These are phyloP conservation scores for Clinocottus analis DNA, from an alignment of 2,113 vertebrate genomes.

Conservation along the genomic window DNA sequence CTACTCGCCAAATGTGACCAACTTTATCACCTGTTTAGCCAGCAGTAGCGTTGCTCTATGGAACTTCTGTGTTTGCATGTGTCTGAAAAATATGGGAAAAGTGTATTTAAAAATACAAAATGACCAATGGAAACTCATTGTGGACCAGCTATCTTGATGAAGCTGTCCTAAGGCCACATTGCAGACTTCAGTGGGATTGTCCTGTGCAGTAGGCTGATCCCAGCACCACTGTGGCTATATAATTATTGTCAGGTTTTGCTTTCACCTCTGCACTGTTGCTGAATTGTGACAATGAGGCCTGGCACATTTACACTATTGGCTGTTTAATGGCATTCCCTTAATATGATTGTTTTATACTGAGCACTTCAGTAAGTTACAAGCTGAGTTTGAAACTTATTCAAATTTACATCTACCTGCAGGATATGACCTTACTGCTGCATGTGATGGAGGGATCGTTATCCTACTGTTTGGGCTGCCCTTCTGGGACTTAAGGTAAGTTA, in stretches of 20 bases:
- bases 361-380: too few relatives aligned
- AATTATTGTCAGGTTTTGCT: slow-evolving; percentile 75
- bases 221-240: slow-evolving; percentile 65
- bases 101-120: too few relatives aligned
- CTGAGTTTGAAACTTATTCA: not conserved
- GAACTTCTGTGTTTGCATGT: too few relatives aligned
- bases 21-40: too few relatives aligned
- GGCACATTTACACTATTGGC: slow-evolving; percentile 45
- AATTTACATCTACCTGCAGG: slow-evolving; percentile 18
- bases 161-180: slow-evolving; percentile 5
- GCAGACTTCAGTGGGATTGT: not conserved
- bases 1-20: too few relatives aligned
- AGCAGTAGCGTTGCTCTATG: too few relatives aligned
- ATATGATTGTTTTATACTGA: too few relatives aligned
- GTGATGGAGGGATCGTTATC: not conserved
- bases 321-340: not conserved
- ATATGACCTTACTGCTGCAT: not conserved
- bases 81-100: too few relatives aligned
- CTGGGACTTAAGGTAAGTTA: slow-evolving; percentile 28
- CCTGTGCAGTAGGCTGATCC: slow-evolving; percentile 60
- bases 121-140: too few relatives aligned
- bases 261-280: slow-evolving; percentile 71
- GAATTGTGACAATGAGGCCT: slow-evolving; percentile 81
- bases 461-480: not conserved
- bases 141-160: not conserved